Base-by-base conservation (phyloP, 2,113 vertebrate species). In the Cheilinus undulatus region DNA sequence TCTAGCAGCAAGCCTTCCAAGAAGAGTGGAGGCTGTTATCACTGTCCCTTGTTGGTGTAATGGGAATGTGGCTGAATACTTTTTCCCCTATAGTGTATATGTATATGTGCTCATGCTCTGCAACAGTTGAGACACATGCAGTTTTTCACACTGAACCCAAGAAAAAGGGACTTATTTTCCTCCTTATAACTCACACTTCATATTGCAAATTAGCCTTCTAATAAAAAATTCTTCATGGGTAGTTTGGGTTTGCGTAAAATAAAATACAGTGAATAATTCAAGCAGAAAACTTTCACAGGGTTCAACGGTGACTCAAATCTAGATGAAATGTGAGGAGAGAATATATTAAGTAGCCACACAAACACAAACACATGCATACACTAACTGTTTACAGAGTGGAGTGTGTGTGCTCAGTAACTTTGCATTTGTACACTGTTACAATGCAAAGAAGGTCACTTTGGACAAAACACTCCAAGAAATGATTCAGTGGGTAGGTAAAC, bases 161-260 rank as follows among this genome's bases (percentile, higher is more conserved):
- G 10, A 40, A 36, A 10, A 43, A 40, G 36, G 1, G 19, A 19
- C 34, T 36, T 59, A 19, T 36, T 40, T 12, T 45, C 19, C 42
- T 45, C 42, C 42, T n/a, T n/a, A 17, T 8, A 11, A 32, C 6
- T 27, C 46, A 60, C 32, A 46, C 10, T 38, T 14, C 20, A 14
- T 22, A 53, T 48, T 60, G n/a, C 51, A 78, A 26, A 58, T 75
- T 10, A 59, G 43, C 49, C 11, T 23, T 32, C 66, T 66, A 49
- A 73, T 74, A 70, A 81, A 52, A 71, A 78, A n/a, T 71, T 73
- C 38, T 67, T 62, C 38, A 46, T 73, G 63, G 27, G 45, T 52
- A 45, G 17, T n/a, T 38, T 38, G 24, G 56, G 43, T 70, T 66
- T 69, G 20, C 48, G 49, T 32, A 23, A 17, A 28, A 51, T 51